Percentiles rank a stretch among this genome's conserved stretches.
Evolutionary conservation across 2,888 invertebrate genomes (phyloP).

Genomic region (Campoletis raptor): DNA sequence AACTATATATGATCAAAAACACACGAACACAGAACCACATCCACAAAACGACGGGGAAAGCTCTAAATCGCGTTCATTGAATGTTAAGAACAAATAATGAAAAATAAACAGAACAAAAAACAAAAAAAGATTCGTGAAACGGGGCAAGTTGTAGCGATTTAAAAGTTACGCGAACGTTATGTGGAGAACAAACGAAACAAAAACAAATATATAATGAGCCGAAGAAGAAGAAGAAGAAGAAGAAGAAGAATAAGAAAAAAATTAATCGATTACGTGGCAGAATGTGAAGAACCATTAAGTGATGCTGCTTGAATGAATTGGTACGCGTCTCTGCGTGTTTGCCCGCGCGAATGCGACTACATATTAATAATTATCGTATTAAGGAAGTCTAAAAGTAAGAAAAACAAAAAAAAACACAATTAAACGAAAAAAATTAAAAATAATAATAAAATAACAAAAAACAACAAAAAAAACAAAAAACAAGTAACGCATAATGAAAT

Average conservation of each 20-base stretch:
- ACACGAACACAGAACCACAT: constrained; percentile 25
- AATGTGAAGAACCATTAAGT: constrained; percentile 25
- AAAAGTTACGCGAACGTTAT: constrained; percentile 9
- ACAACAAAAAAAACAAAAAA: constrained; percentile 14
- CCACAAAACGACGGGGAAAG: constrained; percentile 50
- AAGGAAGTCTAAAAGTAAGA: constrained; percentile 51
- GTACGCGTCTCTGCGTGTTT: constrained; percentile 42
- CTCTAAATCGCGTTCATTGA: constrained; percentile 19
- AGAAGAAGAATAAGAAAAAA: constrained; percentile 18
- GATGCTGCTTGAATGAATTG: constrained; percentile 52
- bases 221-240: background rate
- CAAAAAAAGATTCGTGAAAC: constrained; percentile 2
- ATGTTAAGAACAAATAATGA: background rate
- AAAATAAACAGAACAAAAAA: background rate
- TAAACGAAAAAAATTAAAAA: constrained; percentile 25
- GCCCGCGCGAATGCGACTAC: constrained; percentile 62
- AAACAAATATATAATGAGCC: background rate
- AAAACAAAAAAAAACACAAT: constrained; percentile 11
- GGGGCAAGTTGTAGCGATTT: constrained; percentile 46
- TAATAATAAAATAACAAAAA: constrained; percentile 16
- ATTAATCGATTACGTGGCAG: constrained; percentile 13
- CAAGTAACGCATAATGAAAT: constrained; percentile 18
- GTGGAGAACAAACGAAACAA: background rate
- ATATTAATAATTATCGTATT: constrained; percentile 63
- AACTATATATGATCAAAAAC: constrained; percentile 25